Percentiles rank a stretch among this genome's conserved stretches.
Conservation (phyloP, 1,140 invertebrate species). For the Choristoneura fumiferana region DNA sequence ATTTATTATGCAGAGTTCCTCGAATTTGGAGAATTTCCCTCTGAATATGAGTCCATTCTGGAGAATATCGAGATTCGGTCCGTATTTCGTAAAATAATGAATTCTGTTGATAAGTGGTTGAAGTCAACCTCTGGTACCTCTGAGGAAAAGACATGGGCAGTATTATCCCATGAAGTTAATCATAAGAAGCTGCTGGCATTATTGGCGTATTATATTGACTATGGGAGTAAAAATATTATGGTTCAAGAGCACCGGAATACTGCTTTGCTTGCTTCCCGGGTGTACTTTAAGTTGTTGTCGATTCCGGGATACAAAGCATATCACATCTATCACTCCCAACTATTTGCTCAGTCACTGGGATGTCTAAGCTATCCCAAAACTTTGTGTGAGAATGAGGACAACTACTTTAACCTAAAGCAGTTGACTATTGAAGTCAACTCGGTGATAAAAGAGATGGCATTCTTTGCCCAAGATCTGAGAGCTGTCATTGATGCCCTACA, state of each 20-base stretch:
- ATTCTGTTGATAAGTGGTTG: slow-evolving; percentile 43
- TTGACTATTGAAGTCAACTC: slow-evolving; percentile 54
- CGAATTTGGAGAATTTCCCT: slow-evolving; percentile 55
- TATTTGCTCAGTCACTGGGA: slow-evolving; percentile 59
- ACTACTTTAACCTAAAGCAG: slow-evolving; percentile 49
- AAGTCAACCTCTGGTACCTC: slow-evolving; percentile 22
- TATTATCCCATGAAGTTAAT: slow-evolving; percentile 45
- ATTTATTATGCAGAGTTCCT: slow-evolving; percentile 60
- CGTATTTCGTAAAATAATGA: slow-evolving; percentile 40
- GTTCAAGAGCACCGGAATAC: slow-evolving; percentile 50
- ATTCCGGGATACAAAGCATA: slow-evolving; percentile 66
- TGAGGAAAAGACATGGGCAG: slow-evolving; percentile 57
- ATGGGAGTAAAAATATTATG: slow-evolving; percentile 55
- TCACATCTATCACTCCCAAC: slow-evolving; percentile 68
- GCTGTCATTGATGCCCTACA: slow-evolving; percentile 46
- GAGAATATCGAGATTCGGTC: slow-evolving; percentile 38
- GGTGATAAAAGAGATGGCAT: slow-evolving; percentile 44
- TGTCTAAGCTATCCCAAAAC: slow-evolving; percentile 58
- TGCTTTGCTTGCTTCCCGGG: slow-evolving; percentile 53
- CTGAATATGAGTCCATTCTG: slow-evolving; percentile 49
- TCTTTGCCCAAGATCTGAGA: slow-evolving; percentile 52
- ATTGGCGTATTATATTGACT: slow-evolving; percentile 57
- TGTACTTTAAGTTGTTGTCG: slow-evolving; percentile 62
- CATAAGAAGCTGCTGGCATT: slow-evolving; percentile 55
- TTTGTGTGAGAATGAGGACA: slow-evolving; percentile 58